A percentile compares a stretch with the other conserved stretches of the same genome.
Conservation (phyloP, 2,888 invertebrate genomes). For the Embidobia sp. region DNA sequence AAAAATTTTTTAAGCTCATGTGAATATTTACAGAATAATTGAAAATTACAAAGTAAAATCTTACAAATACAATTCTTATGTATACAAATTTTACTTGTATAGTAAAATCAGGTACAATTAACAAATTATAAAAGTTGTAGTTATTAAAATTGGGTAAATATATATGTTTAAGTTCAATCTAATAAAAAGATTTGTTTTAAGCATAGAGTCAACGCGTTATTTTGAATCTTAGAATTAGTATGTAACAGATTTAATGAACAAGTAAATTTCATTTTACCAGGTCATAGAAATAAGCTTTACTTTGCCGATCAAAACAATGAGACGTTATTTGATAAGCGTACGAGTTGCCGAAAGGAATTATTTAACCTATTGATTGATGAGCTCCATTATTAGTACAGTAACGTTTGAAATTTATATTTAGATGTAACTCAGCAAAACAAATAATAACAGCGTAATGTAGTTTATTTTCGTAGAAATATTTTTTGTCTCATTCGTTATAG, state of each 20-base stretch:
- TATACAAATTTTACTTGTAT: no score
- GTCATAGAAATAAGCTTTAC: conserved; percentile 67
- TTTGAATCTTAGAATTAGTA: conserved; percentile 6
- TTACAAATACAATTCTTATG: no score
- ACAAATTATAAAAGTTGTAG: no score
- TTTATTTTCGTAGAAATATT: neutral
- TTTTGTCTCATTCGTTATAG: neutral
- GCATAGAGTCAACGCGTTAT: no score
- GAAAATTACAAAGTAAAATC: no score
- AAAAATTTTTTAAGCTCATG: neutral
- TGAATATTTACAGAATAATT: no score
- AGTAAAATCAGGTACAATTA: no score
- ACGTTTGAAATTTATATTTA: neutral
- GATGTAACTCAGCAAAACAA: neutral
- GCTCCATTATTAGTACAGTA: neutral
- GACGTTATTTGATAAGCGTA: conserved; percentile 21
- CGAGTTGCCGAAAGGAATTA: conserved; percentile 10
- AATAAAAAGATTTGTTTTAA: neutral
- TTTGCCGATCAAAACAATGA: conserved; percentile 37
- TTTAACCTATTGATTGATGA: conserved; percentile 2
- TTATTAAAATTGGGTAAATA: no score
- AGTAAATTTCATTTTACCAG: conserved; percentile 60
- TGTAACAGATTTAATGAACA: conserved; percentile 46
- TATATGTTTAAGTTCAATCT: no score
- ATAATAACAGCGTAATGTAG: neutral